phyloP scores from a whole-genome alignment of 2,113 vertebrate genomes.

The Sitta europaea region DNA sequence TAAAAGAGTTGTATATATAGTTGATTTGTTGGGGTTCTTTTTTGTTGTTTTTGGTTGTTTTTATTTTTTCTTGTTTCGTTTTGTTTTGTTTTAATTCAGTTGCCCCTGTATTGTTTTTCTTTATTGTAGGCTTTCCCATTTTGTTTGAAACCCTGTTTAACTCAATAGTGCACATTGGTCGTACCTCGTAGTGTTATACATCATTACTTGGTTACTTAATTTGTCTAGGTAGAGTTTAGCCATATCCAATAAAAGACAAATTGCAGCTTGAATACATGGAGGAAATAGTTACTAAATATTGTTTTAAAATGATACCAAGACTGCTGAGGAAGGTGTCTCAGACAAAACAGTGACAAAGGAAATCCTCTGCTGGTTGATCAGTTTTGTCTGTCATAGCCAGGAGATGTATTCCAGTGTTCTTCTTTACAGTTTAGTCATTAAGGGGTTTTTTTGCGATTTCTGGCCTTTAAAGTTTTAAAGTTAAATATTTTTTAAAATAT shows the following conservation, averaged over 20 bases:
- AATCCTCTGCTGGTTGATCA: neutral
- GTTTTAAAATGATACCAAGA: neutral
- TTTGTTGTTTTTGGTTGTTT: neutral
- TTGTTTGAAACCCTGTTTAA: neutral
- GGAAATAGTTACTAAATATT: neutral
- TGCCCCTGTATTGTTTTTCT: neutral
- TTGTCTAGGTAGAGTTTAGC: neutral
- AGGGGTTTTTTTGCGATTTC: neutral
- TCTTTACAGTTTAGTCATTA: neutral
- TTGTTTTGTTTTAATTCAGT: neutral
- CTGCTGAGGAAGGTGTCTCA: neutral
- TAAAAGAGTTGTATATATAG: neutral
- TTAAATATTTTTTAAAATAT: neutral
- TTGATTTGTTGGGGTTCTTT: neutral
- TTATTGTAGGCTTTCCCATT: neutral
- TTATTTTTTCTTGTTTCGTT: neutral
- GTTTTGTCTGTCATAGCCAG: neutral
- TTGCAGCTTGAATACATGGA: neutral
- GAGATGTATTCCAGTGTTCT: accelerated
- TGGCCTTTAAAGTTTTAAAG: neutral
- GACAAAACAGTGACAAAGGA: neutral
- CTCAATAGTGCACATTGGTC: accelerated
- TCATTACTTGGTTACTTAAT: neutral
- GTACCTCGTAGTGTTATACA: neutral
- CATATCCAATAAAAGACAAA: neutral